Conservation (phyloP, 2,888 invertebrate genomes). For the Timema cristinae region DNA sequence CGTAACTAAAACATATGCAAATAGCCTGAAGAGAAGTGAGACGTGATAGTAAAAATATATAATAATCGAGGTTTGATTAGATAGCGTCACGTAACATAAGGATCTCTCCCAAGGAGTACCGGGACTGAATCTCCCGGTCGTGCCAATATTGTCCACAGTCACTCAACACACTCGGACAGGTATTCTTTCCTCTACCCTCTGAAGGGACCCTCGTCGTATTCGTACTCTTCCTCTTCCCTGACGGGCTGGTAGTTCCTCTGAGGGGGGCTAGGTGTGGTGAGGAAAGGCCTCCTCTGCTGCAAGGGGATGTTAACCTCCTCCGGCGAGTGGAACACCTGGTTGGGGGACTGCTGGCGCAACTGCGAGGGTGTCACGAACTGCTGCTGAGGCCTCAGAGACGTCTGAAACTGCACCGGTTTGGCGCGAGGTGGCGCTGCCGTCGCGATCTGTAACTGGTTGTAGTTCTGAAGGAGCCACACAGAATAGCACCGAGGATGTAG, state of each 20-base stretch:
- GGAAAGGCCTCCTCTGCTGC: constrained; percentile 68
- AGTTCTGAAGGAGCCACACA: too few relatives aligned
- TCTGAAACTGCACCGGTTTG: constrained; percentile 19
- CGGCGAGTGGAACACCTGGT: constrained; percentile 77
- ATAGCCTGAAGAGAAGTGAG: too few relatives aligned
- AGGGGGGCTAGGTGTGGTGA: constrained; percentile 45
- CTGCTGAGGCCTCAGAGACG: constrained; percentile 36
- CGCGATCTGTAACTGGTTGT: too few relatives aligned
- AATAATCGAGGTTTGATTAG: too few relatives aligned
- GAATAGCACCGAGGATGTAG: too few relatives aligned
- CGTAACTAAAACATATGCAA: too few relatives aligned
- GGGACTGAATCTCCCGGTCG: background rate
- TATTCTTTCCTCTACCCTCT: constrained; percentile 14
- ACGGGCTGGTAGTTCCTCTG: constrained; percentile 17
- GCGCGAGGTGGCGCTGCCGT: constrained; percentile 21
- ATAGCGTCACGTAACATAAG: too few relatives aligned
- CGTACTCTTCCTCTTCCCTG: constrained; percentile 31
- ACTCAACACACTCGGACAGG: background rate
- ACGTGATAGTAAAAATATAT: too few relatives aligned
- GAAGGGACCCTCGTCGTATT: constrained; percentile 30
- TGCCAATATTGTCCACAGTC: constrained; percentile 1
- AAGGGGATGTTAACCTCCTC: constrained; percentile 85
- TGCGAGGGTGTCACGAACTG: constrained; percentile 35
- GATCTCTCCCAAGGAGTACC: too few relatives aligned
- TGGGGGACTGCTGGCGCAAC: constrained; percentile 36